A percentile compares a stretch with the other conserved stretches of the same genome.
Conservation (phyloP, 53 echinoderm and acorn worm species). For the Echinarachnius parma region DNA sequence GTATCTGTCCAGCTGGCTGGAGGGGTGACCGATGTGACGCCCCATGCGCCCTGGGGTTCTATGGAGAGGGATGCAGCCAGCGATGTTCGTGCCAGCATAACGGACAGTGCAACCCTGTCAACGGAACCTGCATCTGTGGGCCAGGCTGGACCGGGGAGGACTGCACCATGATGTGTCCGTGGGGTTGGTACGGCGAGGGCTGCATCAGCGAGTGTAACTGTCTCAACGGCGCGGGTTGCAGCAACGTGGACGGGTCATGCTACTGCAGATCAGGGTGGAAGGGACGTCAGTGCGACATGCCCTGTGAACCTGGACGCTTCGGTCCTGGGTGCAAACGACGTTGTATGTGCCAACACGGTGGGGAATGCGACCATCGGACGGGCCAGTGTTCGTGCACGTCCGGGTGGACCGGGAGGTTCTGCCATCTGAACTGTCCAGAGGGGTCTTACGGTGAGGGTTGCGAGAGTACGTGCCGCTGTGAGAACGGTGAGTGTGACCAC, state of each 20-base stretch:
- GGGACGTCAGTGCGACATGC: constrained; percentile 45
- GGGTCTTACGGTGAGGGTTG: constrained; percentile 59
- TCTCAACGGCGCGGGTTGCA: constrained; percentile 57
- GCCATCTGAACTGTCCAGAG: constrained; percentile 47
- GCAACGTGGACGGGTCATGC: constrained; percentile 57
- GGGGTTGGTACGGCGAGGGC: constrained; percentile 34
- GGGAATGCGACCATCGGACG: constrained; percentile 49
- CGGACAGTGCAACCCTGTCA: constrained; percentile 38
- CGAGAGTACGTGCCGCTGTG: constrained; percentile 48
- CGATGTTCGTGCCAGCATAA: constrained; percentile 55
- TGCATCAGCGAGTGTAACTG: constrained; percentile 28
- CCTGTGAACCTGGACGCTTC: constrained; percentile 53
- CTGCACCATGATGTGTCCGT: constrained; percentile 45
- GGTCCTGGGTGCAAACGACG: constrained; percentile 42
- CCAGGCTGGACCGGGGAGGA: constrained; percentile 51
- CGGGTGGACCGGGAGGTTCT: constrained; percentile 61
- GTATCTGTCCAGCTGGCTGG: constrained; percentile 48
- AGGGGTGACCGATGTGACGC: constrained; percentile 50
- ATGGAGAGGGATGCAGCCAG: constrained; percentile 47
- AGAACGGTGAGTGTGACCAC: constrained; percentile 55
- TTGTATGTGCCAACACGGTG: constrained; percentile 64
- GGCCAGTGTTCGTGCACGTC: constrained; percentile 56
- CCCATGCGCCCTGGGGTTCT: constrained; percentile 38
- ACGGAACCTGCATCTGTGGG: constrained; percentile 50
- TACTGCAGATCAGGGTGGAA: constrained; percentile 65